Conservation (phyloP, 2,113 vertebrate species). For the Columba janthina region DNA sequence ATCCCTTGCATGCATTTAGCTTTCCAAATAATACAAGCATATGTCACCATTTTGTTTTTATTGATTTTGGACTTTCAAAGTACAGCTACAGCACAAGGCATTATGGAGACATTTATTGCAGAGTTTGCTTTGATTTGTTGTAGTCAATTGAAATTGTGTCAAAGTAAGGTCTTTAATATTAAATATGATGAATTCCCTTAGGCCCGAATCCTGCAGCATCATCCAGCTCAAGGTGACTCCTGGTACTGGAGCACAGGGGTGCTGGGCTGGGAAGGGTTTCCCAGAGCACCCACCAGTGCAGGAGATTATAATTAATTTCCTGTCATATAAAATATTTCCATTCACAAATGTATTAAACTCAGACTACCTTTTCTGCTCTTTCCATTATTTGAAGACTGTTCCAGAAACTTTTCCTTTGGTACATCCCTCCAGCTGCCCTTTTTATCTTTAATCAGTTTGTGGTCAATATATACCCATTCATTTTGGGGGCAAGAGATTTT, state of each 20-base stretch:
- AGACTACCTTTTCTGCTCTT: neutral
- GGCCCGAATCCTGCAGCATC: constrained; percentile 13
- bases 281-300: constrained; percentile 13
- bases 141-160: constrained; percentile 75
- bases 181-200: constrained; percentile 71
- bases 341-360: constrained; percentile 31
- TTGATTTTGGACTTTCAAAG: constrained; percentile 74
- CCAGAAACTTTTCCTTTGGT: neutral
- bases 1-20: constrained; percentile 73
- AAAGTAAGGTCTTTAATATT: constrained; percentile 74
- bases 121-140: constrained; percentile 78
- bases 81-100: constrained; percentile 70
- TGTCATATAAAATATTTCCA: neutral
- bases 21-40: constrained; percentile 76
- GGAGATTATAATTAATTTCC: neutral
- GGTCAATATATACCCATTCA: neutral
- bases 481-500: neutral
- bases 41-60: constrained; percentile 77
- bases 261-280: neutral
- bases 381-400: neutral
- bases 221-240: constrained; percentile 59
- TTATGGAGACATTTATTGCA: constrained; percentile 77
- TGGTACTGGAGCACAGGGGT: neutral
- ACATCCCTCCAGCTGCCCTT: accelerated
- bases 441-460: neutral